Evolutionary conservation across 2,797 vertebrate species (phyloP).

Genomic region (Pseudochirops cupreus): DNA sequence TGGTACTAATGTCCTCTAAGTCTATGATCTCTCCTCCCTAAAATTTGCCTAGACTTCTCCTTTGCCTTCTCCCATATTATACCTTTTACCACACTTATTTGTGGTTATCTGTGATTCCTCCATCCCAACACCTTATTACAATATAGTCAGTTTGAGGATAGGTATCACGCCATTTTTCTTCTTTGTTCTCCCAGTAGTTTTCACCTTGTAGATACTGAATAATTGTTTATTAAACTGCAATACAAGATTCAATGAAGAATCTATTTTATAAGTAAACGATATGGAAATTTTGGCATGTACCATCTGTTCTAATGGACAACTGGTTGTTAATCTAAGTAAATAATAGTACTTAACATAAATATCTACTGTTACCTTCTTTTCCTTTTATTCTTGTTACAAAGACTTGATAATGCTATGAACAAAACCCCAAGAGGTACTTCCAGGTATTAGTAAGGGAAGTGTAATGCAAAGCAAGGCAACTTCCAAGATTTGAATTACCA

Average conservation of each 20-base stretch:
- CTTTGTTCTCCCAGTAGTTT: background rate
- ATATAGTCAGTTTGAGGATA: background rate
- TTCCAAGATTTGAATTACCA: no score
- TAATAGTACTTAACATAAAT: background rate
- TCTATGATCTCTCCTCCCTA: background rate
- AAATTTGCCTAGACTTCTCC: background rate
- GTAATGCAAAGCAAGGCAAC: no score
- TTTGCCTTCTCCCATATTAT: background rate
- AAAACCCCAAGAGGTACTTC: no score
- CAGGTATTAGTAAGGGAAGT: no score
- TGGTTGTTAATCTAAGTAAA: background rate
- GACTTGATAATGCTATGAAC: no score
- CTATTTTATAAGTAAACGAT: constrained; percentile 29
- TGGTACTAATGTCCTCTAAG: background rate
- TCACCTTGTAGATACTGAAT: background rate
- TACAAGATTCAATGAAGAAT: background rate
- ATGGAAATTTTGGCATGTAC: background rate
- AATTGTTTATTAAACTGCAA: background rate
- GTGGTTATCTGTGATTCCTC: background rate
- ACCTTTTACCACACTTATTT: background rate
- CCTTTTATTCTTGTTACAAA: constrained; percentile 29
- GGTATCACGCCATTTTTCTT: background rate
- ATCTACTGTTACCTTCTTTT: background rate
- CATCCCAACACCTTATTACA: background rate
- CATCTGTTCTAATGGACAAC: background rate